Conservation (phyloP, 2,888 invertebrate genomes). For the Eupithecia exiguata region DNA sequence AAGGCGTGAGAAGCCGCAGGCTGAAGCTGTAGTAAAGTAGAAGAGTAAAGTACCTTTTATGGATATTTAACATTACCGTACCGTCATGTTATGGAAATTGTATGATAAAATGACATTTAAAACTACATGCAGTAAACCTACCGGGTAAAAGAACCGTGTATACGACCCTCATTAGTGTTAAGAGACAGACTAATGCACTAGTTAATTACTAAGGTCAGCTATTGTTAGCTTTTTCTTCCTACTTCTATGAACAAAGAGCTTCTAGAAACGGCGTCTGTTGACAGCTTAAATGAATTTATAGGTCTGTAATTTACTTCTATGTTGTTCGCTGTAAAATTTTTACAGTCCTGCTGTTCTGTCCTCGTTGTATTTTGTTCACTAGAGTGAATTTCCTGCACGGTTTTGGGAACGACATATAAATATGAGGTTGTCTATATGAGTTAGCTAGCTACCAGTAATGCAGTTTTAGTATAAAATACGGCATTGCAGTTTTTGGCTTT, state of each 20-base stretch:
- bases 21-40: neutral
- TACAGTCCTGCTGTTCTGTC: slow-evolving; percentile 15
- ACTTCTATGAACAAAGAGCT: neutral
- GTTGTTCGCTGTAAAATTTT: slow-evolving; percentile 22
- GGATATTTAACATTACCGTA: neutral
- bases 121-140: slow-evolving; percentile 4
- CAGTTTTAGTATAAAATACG: no score
- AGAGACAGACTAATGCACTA: slow-evolving; percentile 12
- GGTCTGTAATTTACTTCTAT: slow-evolving; percentile 19
- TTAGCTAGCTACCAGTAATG: slow-evolving; percentile 12
- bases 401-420: slow-evolving; percentile 13
- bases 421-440: slow-evolving; percentile 15
- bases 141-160: neutral
- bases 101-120: slow-evolving; percentile 21
- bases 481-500: slow-evolving; percentile 24
- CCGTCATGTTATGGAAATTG: slow-evolving; percentile 14
- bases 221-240: slow-evolving; percentile 12
- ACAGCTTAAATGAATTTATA: slow-evolving; percentile 19
- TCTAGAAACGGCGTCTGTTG: slow-evolving; percentile 14
- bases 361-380: slow-evolving; percentile 16
- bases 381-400: neutral
- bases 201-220: slow-evolving; percentile 18
- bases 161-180: slow-evolving; percentile 22
- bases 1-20: neutral
- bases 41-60: neutral